A percentile compares a stretch with the other conserved stretches of the same genome.
Conservation (phyloP, 2,888 invertebrate genomes). For the Colostygia pectinataria region DNA sequence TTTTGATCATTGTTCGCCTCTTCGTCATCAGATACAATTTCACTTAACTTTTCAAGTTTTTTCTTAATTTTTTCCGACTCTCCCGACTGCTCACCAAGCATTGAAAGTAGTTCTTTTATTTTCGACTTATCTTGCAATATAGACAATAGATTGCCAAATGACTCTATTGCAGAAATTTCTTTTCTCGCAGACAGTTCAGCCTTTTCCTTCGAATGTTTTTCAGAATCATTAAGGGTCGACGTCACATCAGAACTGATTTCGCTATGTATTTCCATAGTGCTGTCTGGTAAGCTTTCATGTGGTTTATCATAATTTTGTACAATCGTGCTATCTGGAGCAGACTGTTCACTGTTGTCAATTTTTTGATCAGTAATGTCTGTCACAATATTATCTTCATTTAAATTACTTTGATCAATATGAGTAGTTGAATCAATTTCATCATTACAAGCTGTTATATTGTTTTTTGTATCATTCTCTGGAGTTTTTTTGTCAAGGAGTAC, state of each 20-base stretch:
- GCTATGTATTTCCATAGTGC: conserved; percentile 54
- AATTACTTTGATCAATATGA: conserved; percentile 32
- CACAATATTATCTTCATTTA: conserved; percentile 10
- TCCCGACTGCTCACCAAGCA: conserved; percentile 64
- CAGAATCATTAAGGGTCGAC: conserved; percentile 25
- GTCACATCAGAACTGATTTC: conserved; percentile 56
- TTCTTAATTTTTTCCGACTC: conserved; percentile 81
- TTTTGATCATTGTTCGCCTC: conserved; percentile 33
- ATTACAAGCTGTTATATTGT: conserved; percentile 22
- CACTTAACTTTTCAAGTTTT: conserved; percentile 81
- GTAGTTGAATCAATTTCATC: conserved; percentile 61
- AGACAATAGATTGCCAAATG: conserved; percentile 62
- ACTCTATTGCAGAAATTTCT: conserved; percentile 45
- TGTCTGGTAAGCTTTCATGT: conserved; percentile 50
- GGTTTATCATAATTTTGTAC: conserved; percentile 43
- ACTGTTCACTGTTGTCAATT: conserved; percentile 35
- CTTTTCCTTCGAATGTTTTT: conserved; percentile 39
- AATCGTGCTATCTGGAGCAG: conserved; percentile 67
- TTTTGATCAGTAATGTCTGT: conserved; percentile 28
- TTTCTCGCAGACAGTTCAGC: conserved; percentile 36
- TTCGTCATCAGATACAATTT: conserved; percentile 80
- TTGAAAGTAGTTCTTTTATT: conserved; percentile 72
- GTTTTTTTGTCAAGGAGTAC: not conserved
- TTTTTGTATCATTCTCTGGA: not conserved
- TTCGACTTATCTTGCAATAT: conserved; percentile 75